Base-by-base conservation (phyloP, 2,888 invertebrate species). In the Sphaeridia pumilis region DNA sequence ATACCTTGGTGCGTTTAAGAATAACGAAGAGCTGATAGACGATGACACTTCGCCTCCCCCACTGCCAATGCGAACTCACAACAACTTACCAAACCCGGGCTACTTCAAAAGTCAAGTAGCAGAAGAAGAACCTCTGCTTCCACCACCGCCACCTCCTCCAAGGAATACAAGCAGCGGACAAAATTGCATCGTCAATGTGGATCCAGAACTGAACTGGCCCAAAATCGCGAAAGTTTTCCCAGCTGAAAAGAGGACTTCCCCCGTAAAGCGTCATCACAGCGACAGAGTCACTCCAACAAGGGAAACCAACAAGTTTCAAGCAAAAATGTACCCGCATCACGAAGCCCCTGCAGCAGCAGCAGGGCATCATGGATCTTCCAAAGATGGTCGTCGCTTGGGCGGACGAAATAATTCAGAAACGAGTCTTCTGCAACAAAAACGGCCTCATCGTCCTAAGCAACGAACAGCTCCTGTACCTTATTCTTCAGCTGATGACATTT, bases 401-500 rank as follows among this genome's bases (percentile, higher is more conserved):
- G 52, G 56, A 25, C 28, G 59, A 46, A 59, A 59, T 50, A 49
- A 58, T 49, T 59, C 59, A 2, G 59, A 59, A 47, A 56, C 51
- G 10, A 58, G 54, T 54, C 45, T 59, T 43, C 45, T 55, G 24
- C 52, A 48, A 17, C n/a, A n/a, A n/a, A n/a, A n/a, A n/a, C 46
- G 56, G 7, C 43, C 44, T 45, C 36, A 28, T 45, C 45, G 51
- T 7, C 49, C 47, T 17, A 55, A 51, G 35, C 46, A 36, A n/a
- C 55, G 47, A 27, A 36, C 48, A 2, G 45, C 49, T 42, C 57
- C 52, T 17, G 52, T 56, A 17, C 57, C 59, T 36, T 82, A 83
- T 67, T 85, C 86, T 4, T 87, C 85, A 2, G 86, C 85, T 1
- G 85, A 87, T 68, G 87, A 87, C 70, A 78, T 86, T 25, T 85